Evolutionary conservation across 2,113 vertebrate species (phyloP).

Genomic region (Trachemys scripta): DNA sequence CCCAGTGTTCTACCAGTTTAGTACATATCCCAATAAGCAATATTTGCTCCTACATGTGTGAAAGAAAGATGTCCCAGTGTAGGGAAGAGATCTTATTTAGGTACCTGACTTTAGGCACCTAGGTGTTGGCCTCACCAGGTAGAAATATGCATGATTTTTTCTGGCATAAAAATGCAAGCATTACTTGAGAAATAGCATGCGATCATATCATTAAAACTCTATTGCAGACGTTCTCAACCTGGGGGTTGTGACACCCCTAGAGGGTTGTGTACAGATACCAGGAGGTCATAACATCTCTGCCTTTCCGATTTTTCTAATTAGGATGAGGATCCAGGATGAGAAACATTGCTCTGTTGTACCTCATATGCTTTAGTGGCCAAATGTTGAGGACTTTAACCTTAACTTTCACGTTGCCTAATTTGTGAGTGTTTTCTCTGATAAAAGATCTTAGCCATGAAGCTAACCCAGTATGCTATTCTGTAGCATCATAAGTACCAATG

Average conservation of each 20-base stretch:
- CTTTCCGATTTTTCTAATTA: not conserved
- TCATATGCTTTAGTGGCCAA: accelerated
- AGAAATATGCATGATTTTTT: not conserved
- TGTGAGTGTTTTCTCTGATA: no score
- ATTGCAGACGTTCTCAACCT: not conserved
- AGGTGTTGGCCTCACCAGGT: not conserved
- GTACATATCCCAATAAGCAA: not conserved
- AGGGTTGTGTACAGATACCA: not conserved
- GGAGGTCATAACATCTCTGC: not conserved
- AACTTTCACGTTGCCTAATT: not conserved
- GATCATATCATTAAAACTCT: not conserved
- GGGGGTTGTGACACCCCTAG: not conserved
- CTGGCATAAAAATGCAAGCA: not conserved
- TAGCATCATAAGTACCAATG: not conserved
- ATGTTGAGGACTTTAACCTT: not conserved
- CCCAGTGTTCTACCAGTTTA: not conserved
- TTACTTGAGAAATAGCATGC: not conserved
- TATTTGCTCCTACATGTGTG: not conserved
- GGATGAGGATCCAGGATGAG: not conserved
- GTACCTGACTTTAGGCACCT: not conserved
- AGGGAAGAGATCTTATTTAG: not conserved
- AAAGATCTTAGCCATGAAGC: not conserved
- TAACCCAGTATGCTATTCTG: not conserved
- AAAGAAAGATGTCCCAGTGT: not conserved
- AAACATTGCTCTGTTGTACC: not conserved